These are phyloP conservation scores for Forbesichthys agassizii DNA, from an alignment of 2,113 vertebrate genomes.

Conservation along the genomic window DNA sequence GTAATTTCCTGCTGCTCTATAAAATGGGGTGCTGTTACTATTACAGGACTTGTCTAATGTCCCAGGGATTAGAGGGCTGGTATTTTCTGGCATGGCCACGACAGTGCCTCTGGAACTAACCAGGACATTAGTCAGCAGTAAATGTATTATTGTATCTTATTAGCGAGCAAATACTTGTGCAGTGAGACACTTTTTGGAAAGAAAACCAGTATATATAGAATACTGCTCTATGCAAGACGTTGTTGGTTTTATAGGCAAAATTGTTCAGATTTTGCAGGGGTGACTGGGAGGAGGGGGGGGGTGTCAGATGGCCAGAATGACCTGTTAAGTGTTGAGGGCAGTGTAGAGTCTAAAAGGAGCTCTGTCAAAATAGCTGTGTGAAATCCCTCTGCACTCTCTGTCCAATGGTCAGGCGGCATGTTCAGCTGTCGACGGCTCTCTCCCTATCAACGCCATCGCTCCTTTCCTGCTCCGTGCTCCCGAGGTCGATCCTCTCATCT, in stretches of 20 bases:
- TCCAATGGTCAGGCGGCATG: constrained; percentile 53
- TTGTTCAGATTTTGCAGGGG: constrained; percentile 21
- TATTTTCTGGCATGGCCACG: not conserved
- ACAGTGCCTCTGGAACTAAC: not conserved
- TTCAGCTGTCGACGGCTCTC: constrained; percentile 69
- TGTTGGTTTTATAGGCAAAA: not conserved
- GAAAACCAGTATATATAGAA: not conserved
- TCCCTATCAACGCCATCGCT: constrained; percentile 23
- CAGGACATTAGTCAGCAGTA: not conserved
- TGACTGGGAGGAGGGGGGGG: constrained; percentile 21
- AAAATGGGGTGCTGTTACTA: constrained; percentile 10
- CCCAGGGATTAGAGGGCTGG: constrained; percentile 17
- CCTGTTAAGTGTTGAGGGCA: constrained; percentile 42
- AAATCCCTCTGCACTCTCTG: constrained; percentile 50
- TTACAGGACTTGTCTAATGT: constrained; percentile 41
- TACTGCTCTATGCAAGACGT: no score
- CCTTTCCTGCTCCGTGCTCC: not conserved
- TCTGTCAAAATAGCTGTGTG: constrained; percentile 67
- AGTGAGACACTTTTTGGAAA: not conserved
- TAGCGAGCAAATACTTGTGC: not conserved
- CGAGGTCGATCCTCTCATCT: constrained; percentile 3
- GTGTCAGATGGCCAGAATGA: constrained; percentile 37
- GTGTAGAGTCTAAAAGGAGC: constrained; percentile 52
- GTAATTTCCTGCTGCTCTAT: constrained; percentile 55
- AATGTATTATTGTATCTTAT: not conserved